Evolutionary conservation across 2,113 vertebrate genomes (phyloP).

Genomic region (Pelodiscus sinensis): DNA sequence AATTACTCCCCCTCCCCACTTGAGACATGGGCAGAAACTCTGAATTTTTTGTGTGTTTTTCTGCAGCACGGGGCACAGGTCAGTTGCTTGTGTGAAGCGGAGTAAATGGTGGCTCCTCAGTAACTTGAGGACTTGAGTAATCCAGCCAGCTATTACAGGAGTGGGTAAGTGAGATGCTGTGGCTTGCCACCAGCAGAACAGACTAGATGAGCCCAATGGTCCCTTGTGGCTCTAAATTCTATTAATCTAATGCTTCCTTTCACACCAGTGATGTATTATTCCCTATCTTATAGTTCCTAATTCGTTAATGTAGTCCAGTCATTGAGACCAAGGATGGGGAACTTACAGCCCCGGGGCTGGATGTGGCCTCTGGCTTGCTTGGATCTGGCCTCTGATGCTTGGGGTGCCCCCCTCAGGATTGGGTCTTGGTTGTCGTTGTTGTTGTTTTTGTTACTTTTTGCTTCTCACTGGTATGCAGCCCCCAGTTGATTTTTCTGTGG

Average conservation of each 20-base stretch:
- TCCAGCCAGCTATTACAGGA: background rate
- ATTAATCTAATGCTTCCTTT: background rate
- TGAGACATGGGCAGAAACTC: background rate
- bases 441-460: too few species aligned
- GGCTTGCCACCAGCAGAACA: background rate
- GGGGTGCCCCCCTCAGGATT: too few species aligned
- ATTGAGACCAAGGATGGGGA: too few species aligned
- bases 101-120: background rate
- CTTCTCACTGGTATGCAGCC: background rate
- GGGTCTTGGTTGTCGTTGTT: too few species aligned
- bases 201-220: background rate
- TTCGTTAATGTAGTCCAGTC: accelerated
- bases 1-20: background rate
- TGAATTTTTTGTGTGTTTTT: background rate
- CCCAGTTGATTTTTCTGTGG: background rate
- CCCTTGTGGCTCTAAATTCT: background rate
- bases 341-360: too few species aligned
- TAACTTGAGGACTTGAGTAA: background rate
- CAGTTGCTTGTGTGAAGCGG: background rate
- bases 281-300: accelerated
- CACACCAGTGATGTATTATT: background rate
- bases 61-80: background rate
- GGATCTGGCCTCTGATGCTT: too few species aligned
- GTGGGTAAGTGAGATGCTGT: background rate
- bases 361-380: too few species aligned